phyloP scores from a whole-genome alignment of 2,888 invertebrate species.

The Antitype chi region DNA sequence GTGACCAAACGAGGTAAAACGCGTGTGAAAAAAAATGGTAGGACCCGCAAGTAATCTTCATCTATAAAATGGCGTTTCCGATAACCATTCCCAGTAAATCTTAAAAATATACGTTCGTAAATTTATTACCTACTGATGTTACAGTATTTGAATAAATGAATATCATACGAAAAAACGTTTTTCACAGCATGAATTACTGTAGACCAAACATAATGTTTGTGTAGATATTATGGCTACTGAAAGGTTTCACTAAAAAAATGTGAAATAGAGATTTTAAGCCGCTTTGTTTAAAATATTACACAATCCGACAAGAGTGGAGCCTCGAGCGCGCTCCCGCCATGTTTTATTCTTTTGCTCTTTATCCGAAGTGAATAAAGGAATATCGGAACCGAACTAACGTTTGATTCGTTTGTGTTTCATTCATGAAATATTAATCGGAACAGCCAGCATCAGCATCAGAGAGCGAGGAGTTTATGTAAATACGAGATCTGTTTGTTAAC shows the following conservation, averaged over 20 bases:
- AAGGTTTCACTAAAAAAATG: slow-evolving; percentile 30
- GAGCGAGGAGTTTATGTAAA: slow-evolving; percentile 65
- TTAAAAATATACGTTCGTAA: slow-evolving; percentile 69
- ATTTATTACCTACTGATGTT: slow-evolving; percentile 66
- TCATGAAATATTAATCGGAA: slow-evolving; percentile 80
- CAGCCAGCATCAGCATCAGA: slow-evolving; percentile 47
- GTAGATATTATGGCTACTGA: slow-evolving; percentile 7
- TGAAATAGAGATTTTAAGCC: slow-evolving; percentile 64
- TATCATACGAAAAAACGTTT: slow-evolving; percentile 46
- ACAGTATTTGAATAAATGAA: slow-evolving; percentile 70
- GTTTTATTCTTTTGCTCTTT: slow-evolving; percentile 73
- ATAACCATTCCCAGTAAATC: slow-evolving; percentile 67
- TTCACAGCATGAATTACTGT: slow-evolving; percentile 18
- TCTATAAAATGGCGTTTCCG: slow-evolving; percentile 67
- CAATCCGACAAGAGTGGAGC: slow-evolving; percentile 54
- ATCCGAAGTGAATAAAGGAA: slow-evolving; percentile 72
- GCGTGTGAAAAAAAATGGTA: slow-evolving; percentile 71
- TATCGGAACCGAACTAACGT: slow-evolving; percentile 71
- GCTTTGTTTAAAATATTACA: slow-evolving; percentile 68
- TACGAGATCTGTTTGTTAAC: slow-evolving; percentile 53
- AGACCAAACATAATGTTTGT: slow-evolving; percentile 15
- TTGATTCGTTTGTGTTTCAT: slow-evolving; percentile 76
- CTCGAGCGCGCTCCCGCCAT: slow-evolving; percentile 50
- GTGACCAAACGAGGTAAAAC: slow-evolving; percentile 69
- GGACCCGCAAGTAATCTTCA: slow-evolving; percentile 72